These are phyloP conservation scores for Pedicia rivosa DNA, from an alignment of 2,888 invertebrate genomes.

Conservation along the genomic window DNA sequence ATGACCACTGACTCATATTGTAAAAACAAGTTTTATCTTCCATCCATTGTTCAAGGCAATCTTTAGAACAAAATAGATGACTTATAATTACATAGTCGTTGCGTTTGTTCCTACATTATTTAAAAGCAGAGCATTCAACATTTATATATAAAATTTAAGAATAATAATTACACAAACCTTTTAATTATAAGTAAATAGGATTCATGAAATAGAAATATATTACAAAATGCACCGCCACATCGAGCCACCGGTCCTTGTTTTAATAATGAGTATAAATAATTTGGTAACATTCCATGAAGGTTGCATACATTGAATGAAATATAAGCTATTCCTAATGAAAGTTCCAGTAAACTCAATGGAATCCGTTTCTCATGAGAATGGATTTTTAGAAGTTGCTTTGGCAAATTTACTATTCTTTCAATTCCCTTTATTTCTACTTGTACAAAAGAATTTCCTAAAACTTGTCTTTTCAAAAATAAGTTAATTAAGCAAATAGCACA, in stretches of 20 bases:
- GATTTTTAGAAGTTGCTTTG: background rate
- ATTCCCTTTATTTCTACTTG: background rate
- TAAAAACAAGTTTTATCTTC: conserved; percentile 1
- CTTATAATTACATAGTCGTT: conserved; percentile 2
- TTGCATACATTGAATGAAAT: background rate
- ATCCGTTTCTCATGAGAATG: background rate
- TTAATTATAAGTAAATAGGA: background rate
- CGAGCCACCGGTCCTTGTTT: background rate
- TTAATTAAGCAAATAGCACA: background rate
- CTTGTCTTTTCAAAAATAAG: background rate
- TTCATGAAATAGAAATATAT: background rate
- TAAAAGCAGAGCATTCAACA: background rate
- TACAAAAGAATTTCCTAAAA: background rate
- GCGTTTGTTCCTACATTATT: background rate
- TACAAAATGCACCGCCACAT: conserved; percentile 2
- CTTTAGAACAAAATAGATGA: conserved; percentile 4
- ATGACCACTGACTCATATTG: background rate
- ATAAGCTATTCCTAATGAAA: background rate
- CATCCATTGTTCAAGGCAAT: conserved; percentile 18
- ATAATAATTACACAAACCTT: background rate
- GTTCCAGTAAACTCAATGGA: background rate
- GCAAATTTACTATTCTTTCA: background rate
- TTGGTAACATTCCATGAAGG: background rate
- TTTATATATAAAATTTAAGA: background rate
- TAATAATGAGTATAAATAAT: background rate